Percentiles rank a stretch among this genome's conserved stretches.
Evolutionary conservation across 2,113 vertebrate species (phyloP).

Genomic region (Phrynocephalus versicolor): DNA sequence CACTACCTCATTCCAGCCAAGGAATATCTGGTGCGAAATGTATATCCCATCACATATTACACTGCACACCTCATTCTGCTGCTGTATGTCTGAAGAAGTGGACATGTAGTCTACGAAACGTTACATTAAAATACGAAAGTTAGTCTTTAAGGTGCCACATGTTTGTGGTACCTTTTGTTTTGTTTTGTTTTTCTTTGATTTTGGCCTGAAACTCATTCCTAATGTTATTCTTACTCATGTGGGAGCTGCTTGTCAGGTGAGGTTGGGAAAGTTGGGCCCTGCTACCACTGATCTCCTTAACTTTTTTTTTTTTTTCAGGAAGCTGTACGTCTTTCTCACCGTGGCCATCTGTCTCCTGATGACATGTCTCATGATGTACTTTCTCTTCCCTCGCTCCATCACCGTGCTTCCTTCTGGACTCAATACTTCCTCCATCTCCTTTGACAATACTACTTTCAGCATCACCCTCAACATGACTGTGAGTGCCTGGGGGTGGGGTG

Average conservation of each 20-base stretch:
- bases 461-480: conserved; percentile 69
- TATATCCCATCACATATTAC: too few relatives aligned
- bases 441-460: neutral
- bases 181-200: too few relatives aligned
- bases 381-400: conserved; percentile 70
- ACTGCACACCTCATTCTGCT: too few relatives aligned
- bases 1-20: neutral
- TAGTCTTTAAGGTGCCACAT: too few relatives aligned
- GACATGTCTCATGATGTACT: conserved; percentile 58
- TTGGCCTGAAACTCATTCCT: too few relatives aligned
- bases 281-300: neutral
- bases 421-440: conserved; percentile 52
- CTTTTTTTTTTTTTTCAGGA: conserved; percentile 61
- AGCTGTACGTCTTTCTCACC: conserved; percentile 67
- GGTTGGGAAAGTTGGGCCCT: neutral
- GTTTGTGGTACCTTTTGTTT: too few relatives aligned
- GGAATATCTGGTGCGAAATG: too few relatives aligned
- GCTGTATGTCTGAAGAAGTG: too few relatives aligned
- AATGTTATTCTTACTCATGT: neutral
- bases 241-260: neutral
- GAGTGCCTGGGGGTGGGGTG: neutral
- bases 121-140: too few relatives aligned
- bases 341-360: conserved; percentile 67
- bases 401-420: conserved; percentile 52
- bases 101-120: too few relatives aligned